These are phyloP conservation scores for Tryphoninae sp. DNA, from an alignment of 2,888 invertebrate species.

Conservation along the genomic window DNA sequence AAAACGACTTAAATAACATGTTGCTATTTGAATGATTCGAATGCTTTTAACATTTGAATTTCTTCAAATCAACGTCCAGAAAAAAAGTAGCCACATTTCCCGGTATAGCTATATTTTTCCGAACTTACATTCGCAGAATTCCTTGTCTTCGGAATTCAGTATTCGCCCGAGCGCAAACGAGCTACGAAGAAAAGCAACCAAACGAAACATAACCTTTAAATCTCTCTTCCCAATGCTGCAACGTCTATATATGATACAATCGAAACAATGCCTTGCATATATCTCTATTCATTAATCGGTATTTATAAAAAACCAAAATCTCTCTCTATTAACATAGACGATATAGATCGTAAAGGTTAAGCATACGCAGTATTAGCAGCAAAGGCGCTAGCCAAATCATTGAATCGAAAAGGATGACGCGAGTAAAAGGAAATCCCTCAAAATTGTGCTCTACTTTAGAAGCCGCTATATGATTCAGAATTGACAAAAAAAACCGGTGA, in stretches of 20 bases:
- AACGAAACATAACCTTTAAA: conserved; percentile 37
- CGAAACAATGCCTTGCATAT: not conserved
- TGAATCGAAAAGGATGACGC: not conserved
- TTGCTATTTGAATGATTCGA: no score
- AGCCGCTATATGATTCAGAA: not conserved
- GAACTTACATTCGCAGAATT: conserved; percentile 34
- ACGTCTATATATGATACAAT: conserved; percentile 30
- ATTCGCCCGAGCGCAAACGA: conserved; percentile 40
- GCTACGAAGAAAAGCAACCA: conserved; percentile 44
- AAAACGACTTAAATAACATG: no score
- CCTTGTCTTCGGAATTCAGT: conserved; percentile 12
- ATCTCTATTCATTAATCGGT: conserved; percentile 7
- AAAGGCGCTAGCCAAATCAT: not conserved
- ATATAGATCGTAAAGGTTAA: conserved; percentile 32
- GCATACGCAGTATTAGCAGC: not conserved
- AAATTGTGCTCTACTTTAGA: not conserved
- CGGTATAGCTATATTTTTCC: not conserved
- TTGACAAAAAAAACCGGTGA: no score
- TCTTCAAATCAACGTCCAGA: no score
- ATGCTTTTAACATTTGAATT: no score
- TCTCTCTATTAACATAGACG: not conserved
- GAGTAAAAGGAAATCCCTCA: not conserved
- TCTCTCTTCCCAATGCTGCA: conserved; percentile 12
- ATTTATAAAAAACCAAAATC: conserved; percentile 1
- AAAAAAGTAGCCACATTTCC: conserved; percentile 3